Evolutionary conservation across 2,888 invertebrate species (phyloP).

Genomic region (Pristionchus arcanus): DNA sequence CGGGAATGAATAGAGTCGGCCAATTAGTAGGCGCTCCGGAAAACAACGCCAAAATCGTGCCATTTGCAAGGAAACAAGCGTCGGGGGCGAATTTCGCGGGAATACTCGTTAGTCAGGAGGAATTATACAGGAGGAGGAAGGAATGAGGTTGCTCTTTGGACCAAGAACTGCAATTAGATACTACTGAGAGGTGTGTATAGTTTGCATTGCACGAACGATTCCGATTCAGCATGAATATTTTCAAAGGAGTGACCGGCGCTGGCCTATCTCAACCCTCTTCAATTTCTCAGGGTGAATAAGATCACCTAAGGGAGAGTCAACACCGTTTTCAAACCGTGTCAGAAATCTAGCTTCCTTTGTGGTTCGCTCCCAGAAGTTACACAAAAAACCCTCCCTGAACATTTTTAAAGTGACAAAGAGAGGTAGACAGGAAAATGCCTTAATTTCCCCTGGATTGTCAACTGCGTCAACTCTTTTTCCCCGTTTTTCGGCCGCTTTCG

Average conservation of each 20-base stretch:
- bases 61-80: background rate
- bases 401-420: no score
- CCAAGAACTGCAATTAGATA: background rate
- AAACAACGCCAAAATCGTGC: background rate
- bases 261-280: no score
- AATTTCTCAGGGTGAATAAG: no score
- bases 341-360: no score
- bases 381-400: no score
- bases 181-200: background rate
- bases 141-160: slow-evolving; percentile 1
- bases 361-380: no score
- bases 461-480: background rate
- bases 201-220: background rate
- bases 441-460: no score
- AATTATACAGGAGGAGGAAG: slow-evolving; percentile 8
- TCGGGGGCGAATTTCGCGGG: background rate
- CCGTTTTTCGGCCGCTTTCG: background rate
- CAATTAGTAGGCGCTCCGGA: background rate
- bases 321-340: no score
- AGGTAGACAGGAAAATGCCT: no score
- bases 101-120: background rate
- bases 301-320: no score
- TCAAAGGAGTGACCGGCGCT: no score
- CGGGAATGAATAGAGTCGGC: background rate
- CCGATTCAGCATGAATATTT: no score